A percentile compares a stretch with the other conserved stretches of the same genome.
Evolutionary conservation across 2,888 invertebrate genomes (phyloP).

Genomic region (Anticlea derivata): DNA sequence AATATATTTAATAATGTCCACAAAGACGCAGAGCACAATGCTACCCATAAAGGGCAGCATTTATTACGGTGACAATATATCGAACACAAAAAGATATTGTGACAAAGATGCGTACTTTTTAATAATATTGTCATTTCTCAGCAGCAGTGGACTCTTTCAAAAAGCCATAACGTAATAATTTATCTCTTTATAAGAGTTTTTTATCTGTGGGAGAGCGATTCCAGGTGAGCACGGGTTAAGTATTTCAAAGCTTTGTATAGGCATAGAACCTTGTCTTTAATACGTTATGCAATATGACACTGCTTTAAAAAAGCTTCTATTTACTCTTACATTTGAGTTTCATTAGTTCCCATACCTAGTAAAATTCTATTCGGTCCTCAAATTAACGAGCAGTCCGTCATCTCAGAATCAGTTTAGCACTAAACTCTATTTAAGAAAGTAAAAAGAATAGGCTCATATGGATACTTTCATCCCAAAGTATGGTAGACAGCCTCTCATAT

Average conservation of each 20-base stretch:
- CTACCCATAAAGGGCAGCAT: conserved; percentile 81
- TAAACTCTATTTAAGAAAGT: no score
- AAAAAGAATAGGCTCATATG: no score
- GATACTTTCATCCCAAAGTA: no score
- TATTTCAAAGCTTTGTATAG: conserved; percentile 49
- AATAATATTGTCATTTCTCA: conserved; percentile 85
- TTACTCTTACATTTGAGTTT: background rate
- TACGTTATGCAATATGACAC: conserved; percentile 33
- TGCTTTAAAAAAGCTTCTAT: conserved; percentile 28
- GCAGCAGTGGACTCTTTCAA: conserved; percentile 84
- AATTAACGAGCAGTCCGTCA: no score
- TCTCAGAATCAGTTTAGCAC: no score
- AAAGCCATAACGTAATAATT: conserved; percentile 83
- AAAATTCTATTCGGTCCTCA: no score
- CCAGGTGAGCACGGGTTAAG: conserved; percentile 81
- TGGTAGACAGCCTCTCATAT: no score
- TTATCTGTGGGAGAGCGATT: conserved; percentile 74
- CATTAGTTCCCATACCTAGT: no score
- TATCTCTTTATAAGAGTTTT: conserved; percentile 83
- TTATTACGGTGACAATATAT: conserved; percentile 84
- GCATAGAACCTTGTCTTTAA: conserved; percentile 25
- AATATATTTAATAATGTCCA: conserved; percentile 84
- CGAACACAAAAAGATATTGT: conserved; percentile 83
- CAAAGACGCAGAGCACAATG: conserved; percentile 79
- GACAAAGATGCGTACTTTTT: conserved; percentile 83